These are phyloP conservation scores for Menura novaehollandiae DNA, from an alignment of 2,113 vertebrate genomes.

Conservation along the genomic window DNA sequence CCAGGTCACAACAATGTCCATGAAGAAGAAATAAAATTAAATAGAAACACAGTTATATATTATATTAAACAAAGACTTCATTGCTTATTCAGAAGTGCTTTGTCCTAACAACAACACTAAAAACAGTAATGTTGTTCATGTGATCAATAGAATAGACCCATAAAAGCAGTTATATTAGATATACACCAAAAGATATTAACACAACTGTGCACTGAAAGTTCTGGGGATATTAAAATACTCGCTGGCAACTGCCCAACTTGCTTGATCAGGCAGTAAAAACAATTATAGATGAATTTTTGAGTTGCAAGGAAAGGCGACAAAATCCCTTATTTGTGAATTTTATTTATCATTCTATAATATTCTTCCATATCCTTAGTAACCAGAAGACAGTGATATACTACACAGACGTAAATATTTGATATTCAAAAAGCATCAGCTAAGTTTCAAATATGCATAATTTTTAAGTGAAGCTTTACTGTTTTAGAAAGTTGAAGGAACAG, in stretches of 20 bases:
- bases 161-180: background rate
- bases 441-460: background rate
- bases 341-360: background rate
- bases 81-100: background rate
- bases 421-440: background rate
- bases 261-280: background rate
- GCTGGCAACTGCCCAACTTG: background rate
- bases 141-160: background rate
- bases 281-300: background rate
- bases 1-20: background rate
- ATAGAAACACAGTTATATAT: background rate
- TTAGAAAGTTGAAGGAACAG: background rate
- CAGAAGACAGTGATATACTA: background rate
- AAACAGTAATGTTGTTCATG: background rate
- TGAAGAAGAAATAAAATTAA: background rate
- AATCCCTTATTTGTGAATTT: background rate
- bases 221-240: background rate
- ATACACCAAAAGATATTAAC: background rate
- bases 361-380: background rate
- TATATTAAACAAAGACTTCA: background rate
- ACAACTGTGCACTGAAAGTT: background rate
- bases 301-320: background rate
- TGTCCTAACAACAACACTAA: background rate
- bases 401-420: background rate
- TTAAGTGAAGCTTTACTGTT: background rate